Percentiles rank a stretch among this genome's conserved stretches.
phyloP scores from a whole-genome alignment of 2,888 invertebrate genomes.

The Melinaea marsaeus region DNA sequence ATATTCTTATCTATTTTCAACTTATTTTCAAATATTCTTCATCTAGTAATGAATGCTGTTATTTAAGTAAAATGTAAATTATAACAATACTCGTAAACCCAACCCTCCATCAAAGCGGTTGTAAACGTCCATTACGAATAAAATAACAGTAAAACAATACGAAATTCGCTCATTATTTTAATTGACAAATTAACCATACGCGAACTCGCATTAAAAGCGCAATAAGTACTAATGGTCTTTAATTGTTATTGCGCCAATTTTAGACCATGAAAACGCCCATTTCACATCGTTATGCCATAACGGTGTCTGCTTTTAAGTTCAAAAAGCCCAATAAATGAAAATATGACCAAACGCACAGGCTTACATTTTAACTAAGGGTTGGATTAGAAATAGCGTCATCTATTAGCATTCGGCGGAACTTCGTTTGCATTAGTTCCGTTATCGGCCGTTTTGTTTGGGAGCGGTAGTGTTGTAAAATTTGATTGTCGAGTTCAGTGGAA shows the following conservation, averaged over 20 bases:
- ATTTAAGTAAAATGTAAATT: not conserved
- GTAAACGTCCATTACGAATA: slow-evolving; percentile 28
- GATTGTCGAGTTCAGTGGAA: slow-evolving; percentile 31
- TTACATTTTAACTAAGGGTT: slow-evolving; percentile 18
- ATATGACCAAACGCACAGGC: slow-evolving; percentile 41
- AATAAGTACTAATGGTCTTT: slow-evolving; percentile 47
- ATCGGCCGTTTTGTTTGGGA: slow-evolving; percentile 41
- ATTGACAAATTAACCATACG: slow-evolving; percentile 50
- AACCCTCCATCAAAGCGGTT: slow-evolving; percentile 9
- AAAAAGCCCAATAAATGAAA: slow-evolving; percentile 53
- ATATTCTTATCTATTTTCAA: too few relatives aligned
- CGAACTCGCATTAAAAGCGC: slow-evolving; percentile 49
- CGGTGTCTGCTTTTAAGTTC: slow-evolving; percentile 31
- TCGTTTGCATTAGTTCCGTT: slow-evolving; percentile 49
- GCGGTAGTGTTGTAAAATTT: slow-evolving; percentile 45
- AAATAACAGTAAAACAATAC: slow-evolving; percentile 40
- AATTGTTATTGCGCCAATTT: slow-evolving; percentile 51
- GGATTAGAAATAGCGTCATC: slow-evolving; percentile 56
- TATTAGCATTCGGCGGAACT: slow-evolving; percentile 44
- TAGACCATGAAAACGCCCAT: slow-evolving; percentile 41
- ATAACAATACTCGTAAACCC: not conserved
- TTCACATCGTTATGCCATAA: slow-evolving; percentile 38
- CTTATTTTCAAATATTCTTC: too few relatives aligned
- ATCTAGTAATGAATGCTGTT: too few relatives aligned
- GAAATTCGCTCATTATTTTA: slow-evolving; percentile 44